phyloP scores from a whole-genome alignment of 2,888 invertebrate genomes.

The Drosophila pegasa region DNA sequence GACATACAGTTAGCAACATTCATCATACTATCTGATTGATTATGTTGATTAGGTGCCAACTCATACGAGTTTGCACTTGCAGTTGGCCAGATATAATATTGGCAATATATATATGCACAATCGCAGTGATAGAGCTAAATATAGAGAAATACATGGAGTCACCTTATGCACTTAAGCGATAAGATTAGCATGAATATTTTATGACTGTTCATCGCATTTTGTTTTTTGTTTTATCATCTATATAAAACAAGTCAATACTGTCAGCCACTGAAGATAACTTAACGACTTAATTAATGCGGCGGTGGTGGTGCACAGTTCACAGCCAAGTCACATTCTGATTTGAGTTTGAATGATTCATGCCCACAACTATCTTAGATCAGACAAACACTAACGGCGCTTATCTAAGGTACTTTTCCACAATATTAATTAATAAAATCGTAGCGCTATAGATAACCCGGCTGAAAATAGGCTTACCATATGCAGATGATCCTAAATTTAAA shows the following conservation, averaged over 20 bases:
- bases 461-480: slow-evolving; percentile 7
- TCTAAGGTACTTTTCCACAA: slow-evolving; percentile 31
- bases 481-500: slow-evolving; percentile 32
- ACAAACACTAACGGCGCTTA: slow-evolving; percentile 26
- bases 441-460: slow-evolving; percentile 13
- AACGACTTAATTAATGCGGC: slow-evolving; percentile 35
- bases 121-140: slow-evolving; percentile 28
- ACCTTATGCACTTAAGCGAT: slow-evolving; percentile 55
- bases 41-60: slow-evolving; percentile 18
- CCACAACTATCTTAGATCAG: slow-evolving; percentile 17
- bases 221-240: slow-evolving; percentile 9
- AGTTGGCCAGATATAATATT: slow-evolving; percentile 44
- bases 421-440: slow-evolving; percentile 48
- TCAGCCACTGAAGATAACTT: slow-evolving; percentile 13
- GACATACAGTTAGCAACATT: slow-evolving; percentile 20
- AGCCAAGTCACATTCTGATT: slow-evolving; percentile 22
- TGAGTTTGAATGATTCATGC: slow-evolving; percentile 36
- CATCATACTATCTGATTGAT: slow-evolving; percentile 34
- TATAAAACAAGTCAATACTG: slow-evolving; percentile 26
- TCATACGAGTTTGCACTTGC: slow-evolving; percentile 50
- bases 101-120: slow-evolving; percentile 17
- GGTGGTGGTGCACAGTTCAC: background rate
- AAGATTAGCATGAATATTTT: slow-evolving; percentile 57
- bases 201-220: slow-evolving; percentile 33
- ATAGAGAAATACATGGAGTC: slow-evolving; percentile 31